Evolutionary conservation across 2,888 invertebrate species (phyloP), one percentile per base, ranked within the genome.

Genomic region (Netelia melanura): DNA sequence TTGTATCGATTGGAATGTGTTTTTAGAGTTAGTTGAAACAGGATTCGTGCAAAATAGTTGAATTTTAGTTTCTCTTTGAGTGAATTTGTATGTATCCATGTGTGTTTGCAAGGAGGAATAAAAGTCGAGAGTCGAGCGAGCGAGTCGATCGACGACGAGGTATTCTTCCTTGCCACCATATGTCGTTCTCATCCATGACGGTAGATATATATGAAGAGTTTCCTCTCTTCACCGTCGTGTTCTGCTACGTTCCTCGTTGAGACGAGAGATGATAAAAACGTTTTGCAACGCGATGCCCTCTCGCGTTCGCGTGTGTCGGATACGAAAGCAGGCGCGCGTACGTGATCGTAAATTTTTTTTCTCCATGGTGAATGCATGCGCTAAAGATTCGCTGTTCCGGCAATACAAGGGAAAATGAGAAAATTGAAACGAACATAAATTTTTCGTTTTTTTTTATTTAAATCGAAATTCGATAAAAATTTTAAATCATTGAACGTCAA

Each of bases 161-260:
- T 76, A 80, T 80, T 80, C 58, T 25, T 11, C 58, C 52, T 21
- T 38, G 30, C 30, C 61, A 58, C 80, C 84, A 80, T 80, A 71
- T 80, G 84, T 84, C 83, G 83, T 62, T 62, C 76, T 80, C 48
- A 9, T 56, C 5, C 2, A 14, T 43, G n/a, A 6, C 43, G 44
- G 23, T 43, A 56, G n/a, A 62, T 11, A n/a, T 9, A 25, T 25
- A 25, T 25, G 14, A 23, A 23, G 30, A 30, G 30, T 23, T 44
- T 17, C 17, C 44, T 67, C 67, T 48, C 44, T 67, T 67, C 67
- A 8, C 67, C 14, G 10, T 48, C 48, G 30, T 17, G 3, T 67
- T 48, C 44, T 43, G n/a, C 21, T 38, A 2, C 23, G 3, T 21
- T 3, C 38, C 56, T 58, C 70, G n/a, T 56, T 56, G 56, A 17